Conservation (phyloP, 2,113 vertebrate genomes). For the Pteronura brasiliensis region DNA sequence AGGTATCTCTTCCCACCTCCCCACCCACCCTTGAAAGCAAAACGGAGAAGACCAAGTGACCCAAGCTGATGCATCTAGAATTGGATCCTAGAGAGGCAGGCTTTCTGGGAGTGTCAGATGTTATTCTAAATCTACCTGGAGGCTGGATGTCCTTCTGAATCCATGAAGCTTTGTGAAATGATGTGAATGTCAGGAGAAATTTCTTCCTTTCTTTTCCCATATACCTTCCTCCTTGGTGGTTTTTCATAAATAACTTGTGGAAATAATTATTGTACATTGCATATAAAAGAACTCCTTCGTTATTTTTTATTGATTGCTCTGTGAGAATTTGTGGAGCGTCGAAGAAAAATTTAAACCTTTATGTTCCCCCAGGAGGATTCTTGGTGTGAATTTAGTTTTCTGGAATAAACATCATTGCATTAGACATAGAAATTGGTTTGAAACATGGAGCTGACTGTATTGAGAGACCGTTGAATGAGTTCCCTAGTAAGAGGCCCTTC, state of each 20-base stretch:
- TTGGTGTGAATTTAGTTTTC: neutral
- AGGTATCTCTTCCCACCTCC: neutral
- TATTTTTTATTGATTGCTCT: constrained; percentile 5
- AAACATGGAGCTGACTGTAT: neutral
- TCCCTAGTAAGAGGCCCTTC: neutral
- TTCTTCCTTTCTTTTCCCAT: neutral
- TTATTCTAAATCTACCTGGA: neutral
- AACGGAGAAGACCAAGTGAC: neutral
- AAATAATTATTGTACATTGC: neutral
- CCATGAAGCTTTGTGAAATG: neutral
- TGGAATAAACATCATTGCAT: neutral
- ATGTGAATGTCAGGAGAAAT: neutral
- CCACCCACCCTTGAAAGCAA: neutral
- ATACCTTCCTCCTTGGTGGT: neutral
- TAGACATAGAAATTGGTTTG: rapidly evolving
- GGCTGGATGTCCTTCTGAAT: neutral
- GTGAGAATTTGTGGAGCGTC: neutral
- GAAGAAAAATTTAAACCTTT: neutral
- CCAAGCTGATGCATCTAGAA: neutral
- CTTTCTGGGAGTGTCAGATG: neutral
- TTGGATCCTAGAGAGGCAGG: rapidly evolving
- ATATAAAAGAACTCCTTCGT: neutral
- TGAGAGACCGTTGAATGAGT: neutral
- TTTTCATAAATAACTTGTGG: neutral
- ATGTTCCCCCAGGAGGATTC: neutral